Conservation (phyloP, 2,888 invertebrate species). For the Gymnosoma rotundatum region DNA sequence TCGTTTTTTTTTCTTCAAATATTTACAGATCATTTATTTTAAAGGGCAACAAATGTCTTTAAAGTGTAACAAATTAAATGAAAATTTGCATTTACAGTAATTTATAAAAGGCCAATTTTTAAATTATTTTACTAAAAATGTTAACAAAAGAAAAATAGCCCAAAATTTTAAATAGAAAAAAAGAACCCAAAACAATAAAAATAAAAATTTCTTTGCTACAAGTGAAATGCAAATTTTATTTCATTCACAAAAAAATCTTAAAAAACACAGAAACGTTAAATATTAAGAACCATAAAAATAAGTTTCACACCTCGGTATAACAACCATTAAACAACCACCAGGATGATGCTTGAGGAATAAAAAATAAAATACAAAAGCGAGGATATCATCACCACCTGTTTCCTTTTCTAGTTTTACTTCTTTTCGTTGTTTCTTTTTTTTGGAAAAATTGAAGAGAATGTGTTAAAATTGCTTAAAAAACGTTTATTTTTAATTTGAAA, state of each 20-base stretch:
- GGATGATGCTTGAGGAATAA: conserved; percentile 26
- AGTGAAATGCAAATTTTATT: conserved; percentile 63
- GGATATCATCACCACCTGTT: conserved; percentile 61
- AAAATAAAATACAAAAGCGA: neutral
- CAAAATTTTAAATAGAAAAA: conserved; percentile 11
- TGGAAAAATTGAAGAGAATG: conserved; percentile 57
- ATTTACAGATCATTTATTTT: conserved; percentile 64
- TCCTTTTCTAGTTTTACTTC: conserved; percentile 15
- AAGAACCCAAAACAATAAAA: conserved; percentile 62
- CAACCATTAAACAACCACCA: conserved; percentile 69
- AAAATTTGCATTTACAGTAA: conserved; percentile 57
- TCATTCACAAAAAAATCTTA: conserved; percentile 18
- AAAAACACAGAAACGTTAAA: conserved; percentile 59
- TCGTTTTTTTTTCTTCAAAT: conserved; percentile 15
- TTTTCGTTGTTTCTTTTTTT: neutral
- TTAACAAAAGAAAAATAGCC: conserved; percentile 38
- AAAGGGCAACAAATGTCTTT: conserved; percentile 54
- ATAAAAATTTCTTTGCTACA: conserved; percentile 50
- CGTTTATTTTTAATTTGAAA: conserved; percentile 56
- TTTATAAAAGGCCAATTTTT: conserved; percentile 45
- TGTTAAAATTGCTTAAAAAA: conserved; percentile 63
- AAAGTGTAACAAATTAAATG: conserved; percentile 66
- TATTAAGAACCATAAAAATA: conserved; percentile 69
- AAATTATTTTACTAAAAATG: conserved; percentile 53
- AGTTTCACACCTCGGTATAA: conserved; percentile 69